phyloP scores from a whole-genome alignment of 1,140 invertebrate genomes.

The Aleiodes sp. region DNA sequence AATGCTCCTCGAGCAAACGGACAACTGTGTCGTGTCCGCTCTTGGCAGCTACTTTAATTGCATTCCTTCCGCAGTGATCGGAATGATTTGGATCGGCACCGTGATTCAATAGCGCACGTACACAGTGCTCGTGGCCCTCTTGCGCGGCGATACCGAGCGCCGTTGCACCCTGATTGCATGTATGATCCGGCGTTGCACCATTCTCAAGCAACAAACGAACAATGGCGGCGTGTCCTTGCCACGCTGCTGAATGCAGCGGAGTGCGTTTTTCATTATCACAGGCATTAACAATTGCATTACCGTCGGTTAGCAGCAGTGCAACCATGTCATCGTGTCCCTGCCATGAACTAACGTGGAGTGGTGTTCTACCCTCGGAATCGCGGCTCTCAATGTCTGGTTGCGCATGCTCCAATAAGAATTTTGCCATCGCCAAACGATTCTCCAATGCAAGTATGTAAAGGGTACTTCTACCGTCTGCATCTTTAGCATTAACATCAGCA shows the following conservation, averaged over 20 bases:
- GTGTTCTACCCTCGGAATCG: constrained; percentile 91
- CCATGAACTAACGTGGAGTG: constrained; percentile 93
- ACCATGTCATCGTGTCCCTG: constrained; percentile 93
- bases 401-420: constrained; percentile 81
- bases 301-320: constrained; percentile 79
- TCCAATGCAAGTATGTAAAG: constrained; percentile 92
- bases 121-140: constrained; percentile 93
- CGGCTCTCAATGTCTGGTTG: constrained; percentile 85
- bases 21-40: constrained; percentile 79
- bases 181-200: constrained; percentile 85
- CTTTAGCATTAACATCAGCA: constrained; percentile 89
- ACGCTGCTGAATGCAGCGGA: constrained; percentile 92
- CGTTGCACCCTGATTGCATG: constrained; percentile 94
- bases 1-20: constrained; percentile 72
- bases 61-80: constrained; percentile 88
- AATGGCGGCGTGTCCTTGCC: constrained; percentile 90
- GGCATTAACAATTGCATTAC: constrained; percentile 85
- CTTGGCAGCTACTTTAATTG: constrained; percentile 80
- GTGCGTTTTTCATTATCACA: constrained; percentile 90
- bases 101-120: constrained; percentile 83
- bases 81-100: constrained; percentile 93
- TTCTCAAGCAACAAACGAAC: constrained; percentile 83
- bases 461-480: constrained; percentile 91
- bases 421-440: constrained; percentile 86
- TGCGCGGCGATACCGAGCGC: constrained; percentile 72